Evolutionary conservation across 2,797 vertebrate species (phyloP), one percentile per base, ranked within the genome.

Genomic region (Enoplosus armatus): DNA sequence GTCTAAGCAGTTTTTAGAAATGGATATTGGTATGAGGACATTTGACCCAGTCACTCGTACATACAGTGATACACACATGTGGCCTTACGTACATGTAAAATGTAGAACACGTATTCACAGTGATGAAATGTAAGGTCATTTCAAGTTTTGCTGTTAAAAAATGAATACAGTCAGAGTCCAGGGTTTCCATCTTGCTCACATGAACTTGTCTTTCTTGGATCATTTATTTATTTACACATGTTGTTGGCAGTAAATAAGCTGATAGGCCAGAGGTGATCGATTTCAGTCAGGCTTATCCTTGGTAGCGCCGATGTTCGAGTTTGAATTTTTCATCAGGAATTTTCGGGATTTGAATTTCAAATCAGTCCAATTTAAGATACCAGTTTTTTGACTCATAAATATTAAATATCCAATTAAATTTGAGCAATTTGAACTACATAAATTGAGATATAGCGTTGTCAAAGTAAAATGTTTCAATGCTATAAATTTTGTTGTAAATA

Each of bases 1-100:
- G 35, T 33, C 33, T 55, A 27, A 65, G 29, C 27, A 43, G 24
- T 8, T 77, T 76, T 65, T 22, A 61, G 26, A 55, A 66, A 41
- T 41, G 26, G 56, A 67, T 56, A 43, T 31, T 72, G 15, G 18
- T 64, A 27, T 18, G 37, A 37, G n/a, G 31, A 56, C 45, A 43
- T 55, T 66, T 55, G 37, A 8, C 55, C 58, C 12, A 15, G 24
- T 68, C 15, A 65, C 16, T 37, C 20, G 27, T 60, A 14, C 11
- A 39, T 26, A 31, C 10, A 37, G 12, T 24, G 35, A 35, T 10
- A 35, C 26, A n/a, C 2, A 41, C 39, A 41, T 41, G 39, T 41
- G 4, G 14, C 18, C 15, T 6, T 15, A 18, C 16, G 18, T 18
- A 43, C 3, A 2, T 18, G 12, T 15, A 37, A 8, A 60, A 60